A percentile compares a stretch with the other conserved stretches of the same genome.
Evolutionary conservation across 2,797 vertebrate species (phyloP).

Genomic region (Scyliorhinus canicula): DNA sequence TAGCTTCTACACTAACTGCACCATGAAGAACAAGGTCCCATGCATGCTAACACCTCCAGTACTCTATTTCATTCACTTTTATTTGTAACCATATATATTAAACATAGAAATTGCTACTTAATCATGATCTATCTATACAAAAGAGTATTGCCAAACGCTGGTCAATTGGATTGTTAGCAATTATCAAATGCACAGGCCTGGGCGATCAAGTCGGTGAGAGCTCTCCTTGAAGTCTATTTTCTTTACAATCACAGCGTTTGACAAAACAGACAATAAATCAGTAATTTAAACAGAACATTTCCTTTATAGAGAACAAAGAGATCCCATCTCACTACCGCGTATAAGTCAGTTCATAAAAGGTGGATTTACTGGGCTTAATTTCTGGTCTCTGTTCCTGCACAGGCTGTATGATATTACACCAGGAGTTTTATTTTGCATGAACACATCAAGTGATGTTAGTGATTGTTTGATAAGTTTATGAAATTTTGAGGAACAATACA

Average conservation of each 20-base stretch:
- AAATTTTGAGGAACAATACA: too few relatives aligned
- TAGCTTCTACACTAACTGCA: background rate
- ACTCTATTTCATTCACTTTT: background rate
- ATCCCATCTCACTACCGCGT: too few relatives aligned
- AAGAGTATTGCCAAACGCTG: background rate
- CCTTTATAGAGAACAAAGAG: background rate
- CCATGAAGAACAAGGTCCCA: background rate
- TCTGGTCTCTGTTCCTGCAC: background rate
- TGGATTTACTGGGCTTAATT: conserved; percentile 20
- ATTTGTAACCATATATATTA: background rate
- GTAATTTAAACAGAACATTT: background rate
- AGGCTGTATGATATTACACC: background rate
- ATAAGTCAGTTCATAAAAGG: background rate
- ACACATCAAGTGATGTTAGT: background rate
- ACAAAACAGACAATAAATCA: background rate
- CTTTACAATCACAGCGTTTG: background rate
- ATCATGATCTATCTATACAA: background rate
- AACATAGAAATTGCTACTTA: background rate
- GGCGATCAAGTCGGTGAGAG: background rate
- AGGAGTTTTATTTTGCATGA: background rate
- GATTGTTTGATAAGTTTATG: too few relatives aligned
- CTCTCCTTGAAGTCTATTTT: background rate
- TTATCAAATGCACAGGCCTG: background rate
- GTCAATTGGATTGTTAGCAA: background rate
- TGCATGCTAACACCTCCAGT: background rate